Base-by-base conservation (phyloP, 2,888 invertebrate species). In the Dilophus febrilis region DNA sequence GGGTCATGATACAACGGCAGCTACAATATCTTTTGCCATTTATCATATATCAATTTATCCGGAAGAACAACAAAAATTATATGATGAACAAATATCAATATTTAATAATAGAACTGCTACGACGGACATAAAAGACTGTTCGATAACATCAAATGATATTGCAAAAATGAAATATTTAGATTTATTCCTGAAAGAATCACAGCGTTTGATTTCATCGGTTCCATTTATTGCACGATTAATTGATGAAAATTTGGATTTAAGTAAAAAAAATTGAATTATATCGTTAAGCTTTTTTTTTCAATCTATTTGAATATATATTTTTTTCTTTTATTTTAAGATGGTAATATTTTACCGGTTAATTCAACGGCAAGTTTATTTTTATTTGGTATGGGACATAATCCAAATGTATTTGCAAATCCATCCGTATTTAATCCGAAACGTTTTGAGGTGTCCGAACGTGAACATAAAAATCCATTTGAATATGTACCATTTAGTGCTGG, bases 401-500 rank as follows among this genome's bases (percentile, higher is more conserved):
- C 22, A 22, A 22, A 22, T 6, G 22, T 22, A 22, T 22, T 22
- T 22, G 5, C 22, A 22, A 22, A 22, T 22, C 22, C 22, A 22
- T 6, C 8, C 5, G 22, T 6, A 22, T 22, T 22, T 8, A 52
- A 51, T n/a, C 74, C 74, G 0, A 71, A 71, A 41, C 62, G 74
- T 18, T 73, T 70, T 45, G 60, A 64, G 31, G 42, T 49, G 2
- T 51, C 58, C 40, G 53, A 58, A n/a, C 53, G 48, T 4, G 44
- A 42, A 3, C 53, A 53, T 19, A 56, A 53, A 2, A 66, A 63
- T 38, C 65, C 68, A 0, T 72, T 68, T 48, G 64, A 64, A 17
- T 74, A 67, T 22, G 22, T 22, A 2, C 68, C 72, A 1, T 76
- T 76, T 42, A 75, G 74, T 48, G 75, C 74, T 8, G 75, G 75